These are phyloP conservation scores for Camponotus pennsylvanicus DNA, from an alignment of 1,140 invertebrate genomes.

Conservation along the genomic window DNA sequence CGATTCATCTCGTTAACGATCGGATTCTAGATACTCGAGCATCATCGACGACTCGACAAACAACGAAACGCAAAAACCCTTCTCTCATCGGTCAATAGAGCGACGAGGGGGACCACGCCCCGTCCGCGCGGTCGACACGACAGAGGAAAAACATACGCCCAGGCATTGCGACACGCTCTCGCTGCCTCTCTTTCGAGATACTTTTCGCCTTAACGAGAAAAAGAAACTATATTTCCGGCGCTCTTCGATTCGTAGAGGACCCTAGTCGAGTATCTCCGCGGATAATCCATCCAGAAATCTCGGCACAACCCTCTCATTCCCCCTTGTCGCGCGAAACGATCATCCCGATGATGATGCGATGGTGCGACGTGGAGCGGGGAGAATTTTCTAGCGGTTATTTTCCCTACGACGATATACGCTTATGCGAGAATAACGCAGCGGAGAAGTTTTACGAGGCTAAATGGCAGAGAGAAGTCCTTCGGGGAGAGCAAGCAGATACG, in stretches of 20 bases:
- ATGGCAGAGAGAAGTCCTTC: slow-evolving; percentile 31
- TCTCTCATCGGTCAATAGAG: slow-evolving; percentile 29
- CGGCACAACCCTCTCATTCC: slow-evolving; percentile 34
- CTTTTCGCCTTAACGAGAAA: slow-evolving; percentile 13
- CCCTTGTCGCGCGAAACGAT: slow-evolving; percentile 32
- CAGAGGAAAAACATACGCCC: slow-evolving; percentile 34
- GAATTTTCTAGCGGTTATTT: slow-evolving; percentile 22
- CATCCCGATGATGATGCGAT: slow-evolving; percentile 20
- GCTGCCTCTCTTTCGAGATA: slow-evolving; percentile 19
- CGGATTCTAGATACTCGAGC: slow-evolving; percentile 14
- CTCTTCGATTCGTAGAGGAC: slow-evolving; percentile 41
- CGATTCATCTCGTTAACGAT: slow-evolving; percentile 21
- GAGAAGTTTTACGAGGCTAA: slow-evolving; percentile 49
- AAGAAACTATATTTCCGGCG: slow-evolving; percentile 20
- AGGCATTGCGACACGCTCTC: slow-evolving; percentile 39
- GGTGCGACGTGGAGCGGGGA: background rate
- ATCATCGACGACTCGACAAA: slow-evolving; percentile 19
- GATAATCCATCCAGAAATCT: slow-evolving; percentile 44
- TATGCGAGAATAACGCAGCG: slow-evolving; percentile 32
- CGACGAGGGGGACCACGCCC: slow-evolving; percentile 48
- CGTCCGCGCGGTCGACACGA: slow-evolving; percentile 3
- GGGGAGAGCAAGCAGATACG: slow-evolving; percentile 29
- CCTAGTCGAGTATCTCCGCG: slow-evolving; percentile 52
- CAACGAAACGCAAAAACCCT: slow-evolving; percentile 26
- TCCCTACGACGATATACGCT: slow-evolving; percentile 40